Percentiles rank a stretch among this genome's conserved stretches.
phyloP scores from a whole-genome alignment of 2,888 invertebrate genomes.

The Lymantria dispar region DNA sequence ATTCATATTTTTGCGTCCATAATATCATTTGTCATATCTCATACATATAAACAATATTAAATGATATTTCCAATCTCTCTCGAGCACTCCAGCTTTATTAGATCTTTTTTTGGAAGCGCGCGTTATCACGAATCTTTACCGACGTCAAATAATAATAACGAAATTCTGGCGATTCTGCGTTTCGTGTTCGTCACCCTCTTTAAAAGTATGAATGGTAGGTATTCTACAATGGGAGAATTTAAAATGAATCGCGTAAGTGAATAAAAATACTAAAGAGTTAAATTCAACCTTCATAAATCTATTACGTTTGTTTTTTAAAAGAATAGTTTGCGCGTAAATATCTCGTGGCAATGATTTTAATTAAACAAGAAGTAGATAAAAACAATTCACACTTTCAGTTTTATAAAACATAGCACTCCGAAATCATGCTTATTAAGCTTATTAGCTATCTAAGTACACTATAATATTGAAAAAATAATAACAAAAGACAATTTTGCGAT shows the following conservation, averaged over 20 bases:
- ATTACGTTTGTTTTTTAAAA: background rate
- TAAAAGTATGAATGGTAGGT: conserved; percentile 47
- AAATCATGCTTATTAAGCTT: too few species aligned
- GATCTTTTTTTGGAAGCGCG: conserved; percentile 53
- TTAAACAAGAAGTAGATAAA: too few species aligned
- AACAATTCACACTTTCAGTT: too few species aligned
- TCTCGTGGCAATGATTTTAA: background rate
- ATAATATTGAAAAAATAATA: too few species aligned
- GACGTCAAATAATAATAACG: conserved; percentile 66
- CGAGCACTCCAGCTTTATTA: conserved; percentile 56
- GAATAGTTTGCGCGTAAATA: background rate
- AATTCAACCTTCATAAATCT: background rate
- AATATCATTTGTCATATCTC: conserved; percentile 20
- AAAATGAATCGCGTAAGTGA: background rate
- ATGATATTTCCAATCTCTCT: conserved; percentile 59
- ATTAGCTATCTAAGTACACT: too few species aligned
- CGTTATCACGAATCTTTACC: conserved; percentile 57
- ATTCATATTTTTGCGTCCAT: conserved; percentile 13
- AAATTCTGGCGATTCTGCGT: conserved; percentile 66
- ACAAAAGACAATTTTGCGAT: too few species aligned
- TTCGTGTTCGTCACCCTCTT: conserved; percentile 36
- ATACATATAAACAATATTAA: conserved; percentile 34
- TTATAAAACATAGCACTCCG: too few species aligned
- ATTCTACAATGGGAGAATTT: conserved; percentile 51
- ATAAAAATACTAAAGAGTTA: background rate